phyloP scores from a whole-genome alignment of 1,140 invertebrate species.

The Tetranychus cinnabarinus region DNA sequence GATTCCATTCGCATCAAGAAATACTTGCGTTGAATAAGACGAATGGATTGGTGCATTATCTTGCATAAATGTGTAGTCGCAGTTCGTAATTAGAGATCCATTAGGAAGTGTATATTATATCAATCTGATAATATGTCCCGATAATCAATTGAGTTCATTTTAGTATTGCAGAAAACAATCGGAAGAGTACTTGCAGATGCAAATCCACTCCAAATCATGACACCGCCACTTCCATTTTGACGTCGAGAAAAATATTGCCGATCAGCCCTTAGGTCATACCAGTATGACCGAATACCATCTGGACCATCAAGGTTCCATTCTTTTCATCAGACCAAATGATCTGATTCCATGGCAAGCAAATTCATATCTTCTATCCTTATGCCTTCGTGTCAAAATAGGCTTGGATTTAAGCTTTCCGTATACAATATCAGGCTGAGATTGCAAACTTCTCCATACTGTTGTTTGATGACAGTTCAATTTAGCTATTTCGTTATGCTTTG shows the following conservation, averaged over 20 bases:
- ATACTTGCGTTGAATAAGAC: constrained; percentile 5
- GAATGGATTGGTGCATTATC: constrained; percentile 20
- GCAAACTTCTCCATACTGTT: background rate
- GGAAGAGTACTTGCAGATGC: background rate
- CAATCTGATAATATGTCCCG: background rate
- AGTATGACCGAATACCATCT: constrained; percentile 4
- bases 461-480: background rate
- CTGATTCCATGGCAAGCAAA: background rate
- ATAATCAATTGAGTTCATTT: background rate
- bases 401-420: too few relatives aligned
- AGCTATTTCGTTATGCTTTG: background rate
- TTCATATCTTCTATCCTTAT: background rate
- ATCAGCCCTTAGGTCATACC: constrained; percentile 4
- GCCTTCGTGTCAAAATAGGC: too few relatives aligned
- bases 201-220: constrained; percentile 2
- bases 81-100: background rate
- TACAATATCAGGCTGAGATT: too few relatives aligned
- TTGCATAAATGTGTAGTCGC: constrained; percentile 14
- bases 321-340: constrained; percentile 9
- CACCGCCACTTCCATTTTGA: constrained; percentile 6
- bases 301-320: constrained; percentile 13
- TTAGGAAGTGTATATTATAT: background rate
- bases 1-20: background rate
- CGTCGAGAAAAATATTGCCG: background rate
- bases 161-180: background rate